Conservation (phyloP, 2,113 vertebrate genomes). For the Ornithorhynchus anatinus region DNA sequence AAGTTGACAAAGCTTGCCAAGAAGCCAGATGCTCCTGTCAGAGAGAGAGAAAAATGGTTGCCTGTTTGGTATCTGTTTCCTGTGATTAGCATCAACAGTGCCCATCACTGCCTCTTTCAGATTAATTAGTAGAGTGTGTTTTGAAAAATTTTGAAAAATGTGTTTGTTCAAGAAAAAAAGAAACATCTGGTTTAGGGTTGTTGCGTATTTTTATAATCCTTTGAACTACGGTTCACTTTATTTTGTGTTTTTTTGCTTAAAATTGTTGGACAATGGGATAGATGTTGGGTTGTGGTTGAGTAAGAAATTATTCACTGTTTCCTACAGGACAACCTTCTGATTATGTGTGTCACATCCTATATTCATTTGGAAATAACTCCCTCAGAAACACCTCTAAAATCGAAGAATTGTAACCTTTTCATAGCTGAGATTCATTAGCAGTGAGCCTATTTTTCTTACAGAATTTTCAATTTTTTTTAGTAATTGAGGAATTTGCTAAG, state of each 20-base stretch:
- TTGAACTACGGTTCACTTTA: background rate
- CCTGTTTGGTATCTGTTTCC: slow-evolving; percentile 14
- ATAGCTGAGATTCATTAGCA: background rate
- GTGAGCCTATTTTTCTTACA: too few species aligned
- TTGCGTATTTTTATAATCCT: background rate
- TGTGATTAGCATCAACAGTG: slow-evolving; percentile 21
- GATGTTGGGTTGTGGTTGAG: background rate
- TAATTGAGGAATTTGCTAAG: too few species aligned
- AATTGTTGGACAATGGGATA: slow-evolving; percentile 22
- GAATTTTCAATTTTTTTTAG: too few species aligned
- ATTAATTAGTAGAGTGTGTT: slow-evolving; percentile 63
- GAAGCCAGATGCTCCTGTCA: slow-evolving; percentile 47
- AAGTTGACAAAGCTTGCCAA: slow-evolving; percentile 41
- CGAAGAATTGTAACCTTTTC: background rate
- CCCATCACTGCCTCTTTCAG: slow-evolving; percentile 1
- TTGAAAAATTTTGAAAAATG: slow-evolving; percentile 45
- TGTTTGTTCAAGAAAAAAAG: slow-evolving; percentile 35
- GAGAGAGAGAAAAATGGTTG: slow-evolving; percentile 21
- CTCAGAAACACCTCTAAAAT: background rate
- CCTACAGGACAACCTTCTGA: background rate
- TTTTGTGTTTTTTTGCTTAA: background rate
- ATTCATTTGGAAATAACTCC: background rate
- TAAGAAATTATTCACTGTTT: background rate
- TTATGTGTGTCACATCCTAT: background rate
- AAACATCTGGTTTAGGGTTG: slow-evolving; percentile 49